phyloP scores from a whole-genome alignment of 92 coral and sea anemone species.

The Zoanthus sociatus region DNA sequence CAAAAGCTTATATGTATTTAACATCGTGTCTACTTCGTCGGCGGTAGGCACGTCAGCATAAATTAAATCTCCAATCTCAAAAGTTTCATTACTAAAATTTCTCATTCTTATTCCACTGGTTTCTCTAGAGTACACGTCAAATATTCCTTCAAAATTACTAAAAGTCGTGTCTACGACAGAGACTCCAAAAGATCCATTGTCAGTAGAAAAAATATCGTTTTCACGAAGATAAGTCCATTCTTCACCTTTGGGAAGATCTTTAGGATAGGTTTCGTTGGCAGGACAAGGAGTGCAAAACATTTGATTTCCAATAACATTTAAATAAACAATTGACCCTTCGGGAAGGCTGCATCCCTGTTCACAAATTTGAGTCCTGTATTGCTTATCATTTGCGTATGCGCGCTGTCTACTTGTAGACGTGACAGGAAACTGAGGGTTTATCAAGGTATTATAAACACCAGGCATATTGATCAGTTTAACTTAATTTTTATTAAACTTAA shows the following conservation, averaged over 20 bases:
- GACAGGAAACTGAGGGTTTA: neutral
- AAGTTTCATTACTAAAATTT: neutral
- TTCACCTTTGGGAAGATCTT: neutral
- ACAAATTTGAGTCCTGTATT: neutral
- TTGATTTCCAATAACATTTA: neutral
- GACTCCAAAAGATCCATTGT: neutral
- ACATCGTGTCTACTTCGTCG: neutral
- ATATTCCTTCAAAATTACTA: neutral
- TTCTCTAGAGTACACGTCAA: neutral
- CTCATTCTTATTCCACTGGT: neutral
- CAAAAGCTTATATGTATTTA: neutral
- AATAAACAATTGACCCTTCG: neutral
- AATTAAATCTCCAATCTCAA: neutral
- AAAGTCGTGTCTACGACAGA: neutral
- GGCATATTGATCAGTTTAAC: neutral
- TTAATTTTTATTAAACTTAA: no score
- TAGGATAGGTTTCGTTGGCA: neutral
- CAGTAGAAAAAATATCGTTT: neutral
- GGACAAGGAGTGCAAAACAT: neutral
- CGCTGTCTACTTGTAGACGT: neutral
- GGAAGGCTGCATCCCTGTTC: neutral
- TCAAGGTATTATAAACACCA: neutral
- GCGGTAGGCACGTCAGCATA: neutral
- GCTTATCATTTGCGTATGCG: neutral
- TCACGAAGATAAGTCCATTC: neutral